A percentile compares a stretch with the other conserved stretches of the same genome.
Evolutionary conservation across 2,888 invertebrate species (phyloP).

Genomic region (Oscheius myriophilus): DNA sequence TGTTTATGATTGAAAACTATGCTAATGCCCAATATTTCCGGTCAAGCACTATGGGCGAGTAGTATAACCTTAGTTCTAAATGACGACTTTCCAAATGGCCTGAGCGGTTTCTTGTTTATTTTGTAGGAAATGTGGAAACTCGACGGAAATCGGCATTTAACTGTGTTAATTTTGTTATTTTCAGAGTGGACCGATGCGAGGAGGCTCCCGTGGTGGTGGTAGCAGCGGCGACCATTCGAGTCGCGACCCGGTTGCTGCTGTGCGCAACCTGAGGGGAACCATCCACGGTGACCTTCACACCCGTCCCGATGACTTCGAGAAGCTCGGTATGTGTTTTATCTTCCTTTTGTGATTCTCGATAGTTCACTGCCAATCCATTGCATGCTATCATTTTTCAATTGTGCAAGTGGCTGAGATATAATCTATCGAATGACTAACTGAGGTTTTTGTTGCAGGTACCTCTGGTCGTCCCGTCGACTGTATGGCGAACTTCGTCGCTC

Average conservation of each 20-base stretch:
- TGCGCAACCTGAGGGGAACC: conserved; percentile 29
- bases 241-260: neutral
- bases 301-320: conserved; percentile 37
- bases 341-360: neutral
- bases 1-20: too few relatives aligned
- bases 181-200: neutral
- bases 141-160: too few relatives aligned
- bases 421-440: neutral
- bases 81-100: too few relatives aligned
- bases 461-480: conserved; percentile 33
- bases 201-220: conserved; percentile 6
- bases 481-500: conserved; percentile 47
- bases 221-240: neutral
- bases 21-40: too few relatives aligned
- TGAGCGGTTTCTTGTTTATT: too few relatives aligned
- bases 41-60: too few relatives aligned
- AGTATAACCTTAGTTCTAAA: too few relatives aligned
- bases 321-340: conserved; percentile 20
- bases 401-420: too few relatives aligned
- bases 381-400: too few relatives aligned
- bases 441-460: conserved; percentile 32
- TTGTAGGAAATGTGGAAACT: too few relatives aligned
- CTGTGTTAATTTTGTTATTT: too few relatives aligned
- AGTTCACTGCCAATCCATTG: too few relatives aligned
- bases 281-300: conserved; percentile 51